Percentiles rank a stretch among this genome's conserved stretches.
phyloP scores from a whole-genome alignment of 2,797 vertebrate genomes.

The Telmatherina bonti region DNA sequence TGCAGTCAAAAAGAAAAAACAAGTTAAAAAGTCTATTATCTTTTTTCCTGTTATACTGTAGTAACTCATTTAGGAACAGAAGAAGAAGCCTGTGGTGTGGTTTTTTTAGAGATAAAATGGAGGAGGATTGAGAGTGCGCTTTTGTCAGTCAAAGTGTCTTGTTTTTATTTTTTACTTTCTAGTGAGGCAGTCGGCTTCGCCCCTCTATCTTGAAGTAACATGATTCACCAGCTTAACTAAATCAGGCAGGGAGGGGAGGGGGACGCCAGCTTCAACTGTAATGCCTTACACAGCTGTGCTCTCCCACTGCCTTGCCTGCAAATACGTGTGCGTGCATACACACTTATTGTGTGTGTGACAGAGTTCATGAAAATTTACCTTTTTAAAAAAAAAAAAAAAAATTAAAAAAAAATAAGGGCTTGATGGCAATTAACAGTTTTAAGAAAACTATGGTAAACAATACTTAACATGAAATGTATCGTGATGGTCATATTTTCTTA shows the following conservation, averaged over 20 bases:
- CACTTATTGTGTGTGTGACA: conserved; percentile 73
- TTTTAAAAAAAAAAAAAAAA: conserved; percentile 62
- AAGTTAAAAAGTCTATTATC: conserved; percentile 74
- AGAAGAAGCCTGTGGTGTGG: conserved; percentile 57
- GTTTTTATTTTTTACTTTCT: conserved; percentile 55
- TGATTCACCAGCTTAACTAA: conserved; percentile 85
- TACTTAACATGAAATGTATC: conserved; percentile 83
- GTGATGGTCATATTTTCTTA: conserved; percentile 85
- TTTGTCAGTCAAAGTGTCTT: conserved; percentile 76
- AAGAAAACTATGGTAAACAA: conserved; percentile 83
- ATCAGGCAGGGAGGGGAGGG: conserved; percentile 69
- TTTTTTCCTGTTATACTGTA: conserved; percentile 80
- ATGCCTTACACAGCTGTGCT: conserved; percentile 83
- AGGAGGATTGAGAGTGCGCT: conserved; percentile 57
- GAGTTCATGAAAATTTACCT: conserved; percentile 81
- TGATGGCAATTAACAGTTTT: conserved; percentile 85
- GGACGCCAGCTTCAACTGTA: conserved; percentile 76
- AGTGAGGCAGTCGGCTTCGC: conserved; percentile 76
- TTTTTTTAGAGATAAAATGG: conserved; percentile 52
- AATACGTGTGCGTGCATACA: conserved; percentile 62
- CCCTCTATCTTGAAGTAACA: conserved; percentile 74
- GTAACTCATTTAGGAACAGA: conserved; percentile 77
- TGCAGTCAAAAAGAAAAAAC: conserved; percentile 78
- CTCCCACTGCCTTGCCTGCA: conserved; percentile 77
- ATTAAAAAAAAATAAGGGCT: conserved; percentile 83